Conservation (phyloP, 2,113 vertebrate species). For the Corvus cornix region DNA sequence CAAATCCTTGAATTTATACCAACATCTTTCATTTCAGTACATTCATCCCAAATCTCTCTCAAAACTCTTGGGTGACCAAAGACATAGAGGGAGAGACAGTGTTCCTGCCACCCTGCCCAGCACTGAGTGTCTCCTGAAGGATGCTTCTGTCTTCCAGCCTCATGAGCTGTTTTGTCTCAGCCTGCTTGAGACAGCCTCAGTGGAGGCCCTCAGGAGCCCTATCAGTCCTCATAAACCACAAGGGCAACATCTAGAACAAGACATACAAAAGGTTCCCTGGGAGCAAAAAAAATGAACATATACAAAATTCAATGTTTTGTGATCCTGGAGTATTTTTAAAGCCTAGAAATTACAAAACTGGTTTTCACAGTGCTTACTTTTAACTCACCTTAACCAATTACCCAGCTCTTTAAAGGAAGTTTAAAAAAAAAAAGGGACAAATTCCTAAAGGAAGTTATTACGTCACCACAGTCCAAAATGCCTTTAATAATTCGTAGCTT, state of each 20-base stretch:
- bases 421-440: not conserved
- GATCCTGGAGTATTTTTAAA: not conserved
- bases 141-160: not conserved
- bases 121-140: not conserved
- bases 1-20: not conserved
- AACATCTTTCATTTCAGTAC: not conserved
- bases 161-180: not conserved
- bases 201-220: not conserved
- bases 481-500: slow-evolving; percentile 29
- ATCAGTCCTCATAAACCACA: not conserved
- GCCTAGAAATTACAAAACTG: not conserved
- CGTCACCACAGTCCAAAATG: not conserved
- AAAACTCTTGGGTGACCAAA: not conserved
- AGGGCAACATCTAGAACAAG: not conserved
- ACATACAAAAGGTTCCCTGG: not conserved
- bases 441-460: not conserved
- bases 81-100: not conserved
- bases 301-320: not conserved
- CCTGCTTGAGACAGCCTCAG: not conserved
- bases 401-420: not conserved
- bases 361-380: not conserved
- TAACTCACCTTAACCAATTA: not conserved
- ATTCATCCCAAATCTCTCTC: not conserved
- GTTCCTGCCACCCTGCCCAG: not conserved
- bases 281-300: not conserved